Evolutionary conservation across 2,797 vertebrate genomes (phyloP), one percentile per base, ranked within the genome.

Genomic region (Oreochromis grahami): DNA sequence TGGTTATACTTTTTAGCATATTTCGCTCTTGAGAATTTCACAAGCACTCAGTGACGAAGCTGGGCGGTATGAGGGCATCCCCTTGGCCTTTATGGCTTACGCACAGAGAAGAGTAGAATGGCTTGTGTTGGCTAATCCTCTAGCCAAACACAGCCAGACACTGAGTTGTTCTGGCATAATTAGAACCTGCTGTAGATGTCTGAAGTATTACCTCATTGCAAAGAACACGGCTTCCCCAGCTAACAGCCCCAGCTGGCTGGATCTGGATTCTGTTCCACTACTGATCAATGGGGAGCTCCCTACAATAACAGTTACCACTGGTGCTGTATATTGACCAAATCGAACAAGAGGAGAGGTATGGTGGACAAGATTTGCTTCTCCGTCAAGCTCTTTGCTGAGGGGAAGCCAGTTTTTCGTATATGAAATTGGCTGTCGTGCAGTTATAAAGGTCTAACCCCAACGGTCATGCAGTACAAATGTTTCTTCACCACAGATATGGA

Each of bases 161-260:
- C 90, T 81, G 87, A 91, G 90, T 85, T 92, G 87, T 92, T 95
- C 91, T 95, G 95, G 94, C 94, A 93, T 95, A 95, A 96, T 95
- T 94, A 95, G 90, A 96, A 95, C 92, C 94, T 93, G 92, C 94
- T 95, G 93, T 93, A 95, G 91, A 96, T 95, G 94, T 94, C 91
- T 94, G 85, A 94, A 85, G 89, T 91, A 93, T 96, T 94, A 96
- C 93, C 92, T 96, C 95, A 95, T 88, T 87, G 87, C 78, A 81
- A 88, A 92, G 92, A 95, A 93, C 89, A 92, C 89, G 95, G 94
- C 93, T 95, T 96, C 93, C 94, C 94, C 94, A 83, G 89, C 89
- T 92, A 91, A 91, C 93, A 88, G 88, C 89, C 89, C 87, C 92
- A 94, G 94, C 93, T 95, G 94, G 89, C 93, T 92, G 94, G 90